Percentiles rank a stretch among this genome's conserved stretches.
Conservation (phyloP, 2,888 invertebrate species). For the Diloba caeruleocephala region DNA sequence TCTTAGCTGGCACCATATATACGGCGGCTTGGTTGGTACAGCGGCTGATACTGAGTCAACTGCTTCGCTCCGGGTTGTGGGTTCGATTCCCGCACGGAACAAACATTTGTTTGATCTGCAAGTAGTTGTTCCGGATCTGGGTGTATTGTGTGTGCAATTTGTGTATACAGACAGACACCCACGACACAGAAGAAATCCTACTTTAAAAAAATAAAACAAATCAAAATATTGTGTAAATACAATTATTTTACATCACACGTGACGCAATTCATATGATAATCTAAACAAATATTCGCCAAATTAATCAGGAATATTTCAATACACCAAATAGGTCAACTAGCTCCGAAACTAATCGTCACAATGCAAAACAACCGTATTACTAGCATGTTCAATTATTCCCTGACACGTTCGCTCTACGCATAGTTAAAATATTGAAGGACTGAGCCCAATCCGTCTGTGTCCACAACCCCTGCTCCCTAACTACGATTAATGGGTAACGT, state of each 20-base stretch:
- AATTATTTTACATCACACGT: background rate
- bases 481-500: conserved; percentile 78
- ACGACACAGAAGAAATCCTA: no score
- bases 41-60: no score
- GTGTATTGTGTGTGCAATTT: no score
- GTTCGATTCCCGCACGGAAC: no score
- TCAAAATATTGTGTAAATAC: conserved; percentile 2
- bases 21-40: no score
- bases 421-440: conserved; percentile 69
- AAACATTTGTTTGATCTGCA: no score
- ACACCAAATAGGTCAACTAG: conserved; percentile 26
- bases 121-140: no score
- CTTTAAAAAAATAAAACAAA: no score
- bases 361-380: conserved; percentile 49
- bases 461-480: conserved; percentile 72
- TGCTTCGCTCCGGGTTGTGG: no score
- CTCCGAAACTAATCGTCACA: conserved; percentile 45
- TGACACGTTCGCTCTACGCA: conserved; percentile 47
- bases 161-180: no score
- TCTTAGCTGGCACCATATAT: no score
- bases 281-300: conserved; percentile 24
- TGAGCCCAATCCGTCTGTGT: conserved; percentile 76
- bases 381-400: conserved; percentile 48
- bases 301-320: conserved; percentile 16
- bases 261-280: conserved; percentile 4